These are phyloP conservation scores for Cryptoprocta ferox DNA, from an alignment of 2,797 vertebrate species.

Conservation along the genomic window DNA sequence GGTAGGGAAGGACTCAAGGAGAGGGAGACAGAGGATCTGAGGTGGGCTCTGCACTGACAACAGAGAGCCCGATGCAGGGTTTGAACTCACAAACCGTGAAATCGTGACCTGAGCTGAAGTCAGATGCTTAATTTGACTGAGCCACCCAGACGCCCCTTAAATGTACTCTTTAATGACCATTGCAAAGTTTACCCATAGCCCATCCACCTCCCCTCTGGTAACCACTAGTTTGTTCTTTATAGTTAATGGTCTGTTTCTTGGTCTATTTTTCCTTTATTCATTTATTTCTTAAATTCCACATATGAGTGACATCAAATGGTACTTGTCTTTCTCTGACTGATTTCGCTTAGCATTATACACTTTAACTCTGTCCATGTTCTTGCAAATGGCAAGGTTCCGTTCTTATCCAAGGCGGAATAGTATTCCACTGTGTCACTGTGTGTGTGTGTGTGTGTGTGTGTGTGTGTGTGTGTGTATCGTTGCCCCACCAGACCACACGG, in stretches of 20 bases:
- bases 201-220: not conserved
- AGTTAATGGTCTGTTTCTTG: not conserved
- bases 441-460: not conserved
- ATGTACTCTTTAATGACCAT: not conserved
- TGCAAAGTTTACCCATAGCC: not conserved
- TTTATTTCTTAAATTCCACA: not conserved
- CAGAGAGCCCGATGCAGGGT: too few relatives aligned
- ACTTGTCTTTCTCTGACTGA: not conserved
- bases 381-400: not conserved
- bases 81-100: too few relatives aligned
- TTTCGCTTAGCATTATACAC: not conserved
- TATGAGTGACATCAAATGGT: not conserved
- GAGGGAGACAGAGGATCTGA: too few relatives aligned
- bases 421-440: not conserved
- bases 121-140: too few relatives aligned
- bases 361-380: not conserved
- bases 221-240: not conserved
- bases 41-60: too few relatives aligned
- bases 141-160: not conserved
- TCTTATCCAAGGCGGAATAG: not conserved
- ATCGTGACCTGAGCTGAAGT: too few relatives aligned
- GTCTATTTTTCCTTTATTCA: not conserved
- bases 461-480: too few relatives aligned
- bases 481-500: too few relatives aligned
- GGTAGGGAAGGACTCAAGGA: too few relatives aligned